Percentiles rank a stretch among this genome's conserved stretches.
Evolutionary conservation across 1,140 invertebrate genomes (phyloP).

Genomic region (Drosophila kanapiae): DNA sequence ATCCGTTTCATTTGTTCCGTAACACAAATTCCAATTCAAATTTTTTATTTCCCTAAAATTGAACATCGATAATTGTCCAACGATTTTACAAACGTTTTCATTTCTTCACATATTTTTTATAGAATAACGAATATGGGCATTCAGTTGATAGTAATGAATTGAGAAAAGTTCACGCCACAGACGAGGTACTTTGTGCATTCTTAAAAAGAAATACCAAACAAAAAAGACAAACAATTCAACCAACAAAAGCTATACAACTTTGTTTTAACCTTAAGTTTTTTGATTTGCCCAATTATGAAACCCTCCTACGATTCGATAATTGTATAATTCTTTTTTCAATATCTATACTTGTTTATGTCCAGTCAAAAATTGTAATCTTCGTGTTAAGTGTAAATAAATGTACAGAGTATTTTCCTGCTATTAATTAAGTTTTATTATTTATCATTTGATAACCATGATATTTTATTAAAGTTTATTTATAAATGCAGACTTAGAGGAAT

Average conservation of each 20-base stretch:
- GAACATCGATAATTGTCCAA: slow-evolving; percentile 48
- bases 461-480: slow-evolving; percentile 13
- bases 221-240: slow-evolving; percentile 51
- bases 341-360: slow-evolving; percentile 51
- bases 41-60: slow-evolving; percentile 42
- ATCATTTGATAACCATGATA: neutral
- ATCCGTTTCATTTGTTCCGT: slow-evolving; percentile 15
- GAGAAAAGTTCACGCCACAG: slow-evolving; percentile 86
- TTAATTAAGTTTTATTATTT: slow-evolving; percentile 37
- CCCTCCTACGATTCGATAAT: slow-evolving; percentile 67
- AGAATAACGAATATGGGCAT: slow-evolving; percentile 85
- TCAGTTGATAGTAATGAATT: slow-evolving; percentile 85
- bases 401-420: slow-evolving; percentile 71
- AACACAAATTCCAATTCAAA: slow-evolving; percentile 38
- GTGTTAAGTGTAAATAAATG: slow-evolving; percentile 83
- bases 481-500: slow-evolving; percentile 4
- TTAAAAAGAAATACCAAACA: slow-evolving; percentile 58
- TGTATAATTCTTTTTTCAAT: slow-evolving; percentile 64
- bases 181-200: slow-evolving; percentile 86
- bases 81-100: slow-evolving; percentile 72
- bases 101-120: slow-evolving; percentile 84
- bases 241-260: slow-evolving; percentile 58
- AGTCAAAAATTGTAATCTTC: slow-evolving; percentile 52
- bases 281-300: slow-evolving; percentile 70
- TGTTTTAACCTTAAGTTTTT: slow-evolving; percentile 64